Evolutionary conservation across 1,140 invertebrate genomes (phyloP).

Genomic region (Pristionchus pacificus): DNA sequence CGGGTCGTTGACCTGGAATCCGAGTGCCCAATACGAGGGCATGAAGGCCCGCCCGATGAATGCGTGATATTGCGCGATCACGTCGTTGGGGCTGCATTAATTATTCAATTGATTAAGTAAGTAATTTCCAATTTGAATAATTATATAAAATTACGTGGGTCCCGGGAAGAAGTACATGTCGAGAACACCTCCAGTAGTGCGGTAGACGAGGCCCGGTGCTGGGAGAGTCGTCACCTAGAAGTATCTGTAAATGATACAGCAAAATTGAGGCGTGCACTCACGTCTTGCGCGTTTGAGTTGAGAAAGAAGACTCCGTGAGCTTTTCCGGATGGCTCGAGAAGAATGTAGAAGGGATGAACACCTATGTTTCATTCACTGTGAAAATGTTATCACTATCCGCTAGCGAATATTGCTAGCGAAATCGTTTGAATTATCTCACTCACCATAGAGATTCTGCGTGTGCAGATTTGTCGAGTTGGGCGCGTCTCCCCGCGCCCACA

Average conservation of each 20-base stretch:
- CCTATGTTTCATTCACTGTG: constrained; percentile 44
- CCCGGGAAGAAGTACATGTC: constrained; percentile 63
- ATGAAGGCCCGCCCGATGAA: constrained; percentile 55
- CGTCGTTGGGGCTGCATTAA: constrained; percentile 61
- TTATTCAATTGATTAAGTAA: too few species aligned
- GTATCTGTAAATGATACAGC: constrained; percentile 74
- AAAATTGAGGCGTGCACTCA: constrained; percentile 69
- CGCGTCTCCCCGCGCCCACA: constrained; percentile 60
- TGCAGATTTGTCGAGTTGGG: constrained; percentile 42
- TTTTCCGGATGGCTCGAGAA: constrained; percentile 61
- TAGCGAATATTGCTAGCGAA: too few species aligned
- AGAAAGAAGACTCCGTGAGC: constrained; percentile 62
- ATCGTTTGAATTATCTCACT: too few species aligned
- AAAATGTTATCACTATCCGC: too few species aligned
- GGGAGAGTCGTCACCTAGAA: constrained; percentile 50
- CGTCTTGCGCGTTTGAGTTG: constrained; percentile 62
- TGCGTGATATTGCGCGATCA: constrained; percentile 62
- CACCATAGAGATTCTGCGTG: constrained; percentile 32
- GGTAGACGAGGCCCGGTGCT: constrained; percentile 48
- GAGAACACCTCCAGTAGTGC: constrained; percentile 55
- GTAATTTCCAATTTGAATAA: too few species aligned
- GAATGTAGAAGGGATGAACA: constrained; percentile 63
- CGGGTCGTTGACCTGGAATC: constrained; percentile 43
- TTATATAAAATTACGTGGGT: constrained; percentile 38
- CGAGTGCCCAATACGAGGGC: constrained; percentile 61